Base-by-base conservation (phyloP, 2,888 invertebrate genomes). In the Thera britannica region DNA sequence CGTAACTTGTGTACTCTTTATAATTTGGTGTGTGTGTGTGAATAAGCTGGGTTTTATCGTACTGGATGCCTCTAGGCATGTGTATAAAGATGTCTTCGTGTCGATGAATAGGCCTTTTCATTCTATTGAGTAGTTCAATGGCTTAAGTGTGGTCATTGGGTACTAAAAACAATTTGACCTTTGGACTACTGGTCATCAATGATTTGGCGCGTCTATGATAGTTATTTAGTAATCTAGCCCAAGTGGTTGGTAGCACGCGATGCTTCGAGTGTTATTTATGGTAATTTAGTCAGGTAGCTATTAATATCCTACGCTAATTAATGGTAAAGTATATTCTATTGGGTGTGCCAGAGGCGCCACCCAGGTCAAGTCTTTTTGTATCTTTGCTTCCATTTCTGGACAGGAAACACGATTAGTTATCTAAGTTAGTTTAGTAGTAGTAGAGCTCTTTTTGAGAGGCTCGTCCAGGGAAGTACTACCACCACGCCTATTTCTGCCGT, bases 181-280 rank as follows among this genome's bases (percentile, higher is more conserved):
- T 2, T 57, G 12, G 23, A 49, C n/a, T 34, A 44, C 57, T 69
- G 34, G 36, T 9, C 59, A 52, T 38, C 41, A 58, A 59, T 59
- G 58, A 54, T 68, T 68, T 63, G 62, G 51, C 66, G 56, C 23
- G 56, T 59, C 65, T 62, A 69, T 65, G 59, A 65, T 57, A 46
- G 61, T 81, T 79, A 84, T 85, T 84, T 75, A 68, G 71, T 23
- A 23, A 23, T 23, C 23, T 23, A 23, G 62, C 61, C 44, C 69
- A 71, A 79, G 79, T 81, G 74, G 82, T 65, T 66, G 68, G 71
- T 63, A 52, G 74, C 86, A 86, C 87, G 86, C 87, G 80, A 86
- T 81, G 65, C 65, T 63, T 56, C 35, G 58, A 58, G 68, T 58
- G 74, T 76, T 77, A 77, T 81, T 83, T 79, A 81, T 76, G 73